Percentiles rank a stretch among this genome's conserved stretches.
Evolutionary conservation across 2,888 invertebrate genomes (phyloP).

Genomic region (Cephus runcator): DNA sequence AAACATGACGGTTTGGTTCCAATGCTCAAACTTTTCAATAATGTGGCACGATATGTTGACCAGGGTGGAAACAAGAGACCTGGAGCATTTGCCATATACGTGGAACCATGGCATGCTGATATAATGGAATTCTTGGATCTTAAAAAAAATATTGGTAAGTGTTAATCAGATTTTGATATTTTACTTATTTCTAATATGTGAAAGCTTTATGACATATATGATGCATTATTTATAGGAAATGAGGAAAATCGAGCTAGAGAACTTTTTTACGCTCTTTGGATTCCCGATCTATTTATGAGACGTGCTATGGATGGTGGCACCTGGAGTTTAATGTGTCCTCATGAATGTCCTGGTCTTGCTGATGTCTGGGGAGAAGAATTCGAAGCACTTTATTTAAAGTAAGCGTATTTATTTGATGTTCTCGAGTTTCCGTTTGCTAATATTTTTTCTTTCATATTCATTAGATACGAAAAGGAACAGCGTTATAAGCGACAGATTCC

Average conservation of each 20-base stretch:
- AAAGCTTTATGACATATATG: constrained; percentile 36
- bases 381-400: constrained; percentile 84
- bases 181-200: not conserved
- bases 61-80: constrained; percentile 74
- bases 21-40: constrained; percentile 72
- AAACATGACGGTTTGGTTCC: constrained; percentile 73
- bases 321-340: constrained; percentile 98
- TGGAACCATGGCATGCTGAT: constrained; percentile 76
- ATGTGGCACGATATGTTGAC: constrained; percentile 72
- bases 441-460: not conserved
- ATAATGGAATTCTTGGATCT: constrained; percentile 72
- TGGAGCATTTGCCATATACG: constrained; percentile 74
- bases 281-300: constrained; percentile 98
- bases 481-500: constrained; percentile 75
- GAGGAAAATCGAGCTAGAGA: constrained; percentile 95
- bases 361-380: constrained; percentile 97
- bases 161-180: not conserved
- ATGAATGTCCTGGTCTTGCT: constrained; percentile 87
- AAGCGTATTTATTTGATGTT: constrained; percentile 27
- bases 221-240: constrained; percentile 70
- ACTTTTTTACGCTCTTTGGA: constrained; percentile 97
- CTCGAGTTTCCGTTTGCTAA: not conserved
- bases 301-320: constrained; percentile 84
- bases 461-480: constrained; percentile 84
- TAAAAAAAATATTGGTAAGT: constrained; percentile 70